Conservation (phyloP, 64 coral and sea anemone genomes). For the Trachythela sp. region DNA sequence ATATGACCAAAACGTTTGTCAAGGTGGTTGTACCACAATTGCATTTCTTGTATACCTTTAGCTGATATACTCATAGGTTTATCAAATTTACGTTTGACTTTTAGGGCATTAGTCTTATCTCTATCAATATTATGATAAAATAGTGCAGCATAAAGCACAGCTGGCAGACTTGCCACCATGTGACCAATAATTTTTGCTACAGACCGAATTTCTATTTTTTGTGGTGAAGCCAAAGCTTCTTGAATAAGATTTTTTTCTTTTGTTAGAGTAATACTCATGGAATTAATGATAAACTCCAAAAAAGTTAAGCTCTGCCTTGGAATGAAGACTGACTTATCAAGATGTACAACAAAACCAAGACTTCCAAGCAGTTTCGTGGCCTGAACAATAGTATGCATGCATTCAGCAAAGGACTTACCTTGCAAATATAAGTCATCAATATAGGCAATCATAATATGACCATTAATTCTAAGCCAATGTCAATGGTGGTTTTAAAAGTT, state of each 20-base stretch:
- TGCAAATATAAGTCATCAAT: constrained; percentile 18
- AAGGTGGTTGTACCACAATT: not conserved
- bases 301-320: not conserved
- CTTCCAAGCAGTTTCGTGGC: not conserved
- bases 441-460: constrained; percentile 3
- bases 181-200: constrained; percentile 39
- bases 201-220: not conserved
- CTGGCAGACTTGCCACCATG: constrained; percentile 39
- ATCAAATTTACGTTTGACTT: constrained; percentile 34
- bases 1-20: not conserved
- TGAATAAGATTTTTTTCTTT: not conserved
- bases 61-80: constrained; percentile 21
- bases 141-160: constrained; percentile 1
- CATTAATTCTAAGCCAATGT: not conserved
- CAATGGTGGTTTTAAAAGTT: constrained; percentile 4
- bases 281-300: not conserved
- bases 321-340: not conserved
- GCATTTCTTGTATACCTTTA: not conserved
- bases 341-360: not conserved
- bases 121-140: constrained; percentile 37
- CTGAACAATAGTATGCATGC: not conserved
- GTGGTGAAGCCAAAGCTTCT: not conserved
- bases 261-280: not conserved
- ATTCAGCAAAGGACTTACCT: not conserved
- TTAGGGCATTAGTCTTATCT: constrained; percentile 45